Evolutionary conservation across 2,113 vertebrate species (phyloP).

Genomic region (Crocuta crocuta): DNA sequence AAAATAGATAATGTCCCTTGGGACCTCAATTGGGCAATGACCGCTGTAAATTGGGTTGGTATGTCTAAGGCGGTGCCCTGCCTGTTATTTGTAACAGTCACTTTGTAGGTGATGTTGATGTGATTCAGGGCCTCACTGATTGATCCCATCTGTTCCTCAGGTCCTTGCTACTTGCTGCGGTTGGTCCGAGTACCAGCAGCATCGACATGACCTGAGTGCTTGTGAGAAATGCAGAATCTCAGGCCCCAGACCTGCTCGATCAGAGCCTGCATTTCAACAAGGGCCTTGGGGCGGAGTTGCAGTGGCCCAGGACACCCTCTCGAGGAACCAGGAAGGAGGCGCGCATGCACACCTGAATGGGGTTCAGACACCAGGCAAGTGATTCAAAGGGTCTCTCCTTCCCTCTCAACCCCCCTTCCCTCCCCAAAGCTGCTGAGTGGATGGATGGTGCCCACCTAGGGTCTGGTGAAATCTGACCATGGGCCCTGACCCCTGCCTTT

Average conservation of each 20-base stretch:
- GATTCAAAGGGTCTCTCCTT: background rate
- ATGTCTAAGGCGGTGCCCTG: background rate
- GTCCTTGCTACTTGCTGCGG: background rate
- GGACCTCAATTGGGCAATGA: background rate
- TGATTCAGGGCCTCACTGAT: background rate
- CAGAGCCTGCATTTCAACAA: constrained; percentile 1
- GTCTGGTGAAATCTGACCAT: background rate
- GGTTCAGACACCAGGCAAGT: background rate
- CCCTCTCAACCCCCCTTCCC: too few species aligned
- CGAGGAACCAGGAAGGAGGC: background rate
- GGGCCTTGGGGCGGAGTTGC: background rate
- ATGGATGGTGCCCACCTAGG: background rate
- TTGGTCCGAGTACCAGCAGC: background rate
- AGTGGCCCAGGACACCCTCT: background rate
- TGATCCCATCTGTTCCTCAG: background rate
- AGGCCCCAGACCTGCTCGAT: background rate
- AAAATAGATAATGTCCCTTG: background rate
- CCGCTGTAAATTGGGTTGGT: background rate
- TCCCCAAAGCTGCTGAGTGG: background rate
- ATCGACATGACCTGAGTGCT: background rate
- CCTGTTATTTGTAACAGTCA: background rate
- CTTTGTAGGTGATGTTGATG: background rate
- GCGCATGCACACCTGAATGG: background rate
- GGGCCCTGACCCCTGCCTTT: background rate
- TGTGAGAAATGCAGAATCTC: background rate